Conservation (phyloP, 2,797 vertebrate species). For the Amphiprion clarkii region DNA sequence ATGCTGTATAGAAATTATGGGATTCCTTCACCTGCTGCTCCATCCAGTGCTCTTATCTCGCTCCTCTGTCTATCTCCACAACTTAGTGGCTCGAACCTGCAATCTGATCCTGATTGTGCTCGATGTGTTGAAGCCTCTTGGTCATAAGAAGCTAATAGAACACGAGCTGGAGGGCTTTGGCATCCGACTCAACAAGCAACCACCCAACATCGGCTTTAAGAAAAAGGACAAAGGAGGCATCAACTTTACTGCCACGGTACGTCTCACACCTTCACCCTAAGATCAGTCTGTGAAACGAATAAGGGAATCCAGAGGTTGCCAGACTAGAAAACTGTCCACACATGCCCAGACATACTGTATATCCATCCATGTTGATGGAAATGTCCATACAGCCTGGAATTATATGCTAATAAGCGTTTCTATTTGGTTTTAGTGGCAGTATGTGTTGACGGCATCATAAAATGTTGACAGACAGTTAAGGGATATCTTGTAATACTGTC, state of each 20-base stretch:
- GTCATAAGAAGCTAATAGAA: constrained; percentile 98
- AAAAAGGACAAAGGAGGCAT: constrained; percentile 99
- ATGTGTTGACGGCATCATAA: neutral
- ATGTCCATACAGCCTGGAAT: neutral
- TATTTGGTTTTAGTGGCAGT: neutral
- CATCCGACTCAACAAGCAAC: constrained; percentile 96
- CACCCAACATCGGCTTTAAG: constrained; percentile 98
- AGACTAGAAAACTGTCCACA: neutral
- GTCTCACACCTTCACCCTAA: constrained; percentile 9
- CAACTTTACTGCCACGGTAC: constrained; percentile 96
- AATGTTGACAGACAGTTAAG: neutral
- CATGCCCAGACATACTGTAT: neutral
- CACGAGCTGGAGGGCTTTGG: constrained; percentile 98
- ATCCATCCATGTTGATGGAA: neutral
- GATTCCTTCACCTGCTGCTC: neutral
- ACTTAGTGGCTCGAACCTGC: constrained; percentile 95
- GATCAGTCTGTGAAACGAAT: neutral
- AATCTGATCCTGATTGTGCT: constrained; percentile 98
- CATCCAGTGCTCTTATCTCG: neutral
- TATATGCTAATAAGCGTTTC: neutral
- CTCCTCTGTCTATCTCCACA: neutral
- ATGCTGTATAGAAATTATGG: neutral
- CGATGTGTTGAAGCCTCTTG: constrained; percentile 96
- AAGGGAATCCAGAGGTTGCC: neutral
- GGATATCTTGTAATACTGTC: neutral